These are phyloP conservation scores for Hartigia nigra DNA, from an alignment of 2,888 invertebrate species.

Conservation along the genomic window DNA sequence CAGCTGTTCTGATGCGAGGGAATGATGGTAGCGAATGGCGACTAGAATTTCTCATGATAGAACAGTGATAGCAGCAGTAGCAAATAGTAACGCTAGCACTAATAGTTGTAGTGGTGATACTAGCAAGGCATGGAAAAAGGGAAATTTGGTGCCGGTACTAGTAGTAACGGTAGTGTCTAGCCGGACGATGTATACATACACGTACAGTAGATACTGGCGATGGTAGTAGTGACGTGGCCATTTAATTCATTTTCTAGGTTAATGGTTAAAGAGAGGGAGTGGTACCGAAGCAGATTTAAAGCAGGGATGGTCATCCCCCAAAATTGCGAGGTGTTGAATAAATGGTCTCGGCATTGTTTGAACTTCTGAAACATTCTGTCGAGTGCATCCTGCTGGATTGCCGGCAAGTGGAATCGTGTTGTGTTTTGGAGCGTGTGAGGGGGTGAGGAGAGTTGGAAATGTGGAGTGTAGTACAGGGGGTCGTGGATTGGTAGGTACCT, in stretches of 20 bases:
- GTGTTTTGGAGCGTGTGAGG: too few species aligned
- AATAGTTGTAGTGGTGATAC: neutral
- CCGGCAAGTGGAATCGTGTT: slow-evolving; percentile 11
- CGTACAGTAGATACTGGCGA: neutral
- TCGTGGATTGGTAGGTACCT: neutral
- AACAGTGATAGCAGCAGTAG: neutral
- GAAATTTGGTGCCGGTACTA: neutral
- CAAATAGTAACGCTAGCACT: neutral
- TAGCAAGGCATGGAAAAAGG: neutral
- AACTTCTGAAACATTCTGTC: slow-evolving; percentile 27
- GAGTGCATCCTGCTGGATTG: slow-evolving; percentile 16
- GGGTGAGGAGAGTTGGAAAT: neutral
- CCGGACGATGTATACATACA: neutral
- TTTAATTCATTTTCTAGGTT: slow-evolving; percentile 12
- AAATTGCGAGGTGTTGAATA: neutral
- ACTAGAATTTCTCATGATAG: neutral
- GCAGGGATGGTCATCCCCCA: neutral
- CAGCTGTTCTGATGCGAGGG: neutral
- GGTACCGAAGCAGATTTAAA: neutral
- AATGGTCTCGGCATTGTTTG: slow-evolving; percentile 21
- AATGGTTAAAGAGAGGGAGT: slow-evolving; percentile 9
- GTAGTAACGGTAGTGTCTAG: neutral
- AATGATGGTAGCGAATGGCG: neutral
- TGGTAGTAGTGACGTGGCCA: neutral
- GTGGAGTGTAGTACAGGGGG: neutral